A percentile compares a stretch with the other conserved stretches of the same genome.
Conservation (phyloP, 2,888 invertebrate genomes). For the Caenorhabditis panamensis region DNA sequence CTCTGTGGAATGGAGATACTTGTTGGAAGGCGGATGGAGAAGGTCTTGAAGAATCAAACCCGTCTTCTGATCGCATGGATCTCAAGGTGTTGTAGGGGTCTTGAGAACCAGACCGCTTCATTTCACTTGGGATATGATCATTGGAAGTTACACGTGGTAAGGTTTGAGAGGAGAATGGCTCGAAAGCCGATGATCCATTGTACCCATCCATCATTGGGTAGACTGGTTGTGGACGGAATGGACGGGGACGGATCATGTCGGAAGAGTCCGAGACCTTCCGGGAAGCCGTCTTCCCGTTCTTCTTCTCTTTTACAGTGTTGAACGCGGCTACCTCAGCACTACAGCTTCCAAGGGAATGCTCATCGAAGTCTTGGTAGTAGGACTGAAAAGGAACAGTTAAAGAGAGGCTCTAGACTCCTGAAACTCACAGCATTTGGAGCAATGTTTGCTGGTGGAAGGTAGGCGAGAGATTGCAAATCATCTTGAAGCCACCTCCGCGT, state of each 20-base stretch:
- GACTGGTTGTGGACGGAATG: slow-evolving; percentile 74
- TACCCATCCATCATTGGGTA: slow-evolving; percentile 64
- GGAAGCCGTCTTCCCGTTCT: slow-evolving; percentile 48
- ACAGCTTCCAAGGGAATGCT: slow-evolving; percentile 77
- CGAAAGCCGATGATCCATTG: slow-evolving; percentile 44
- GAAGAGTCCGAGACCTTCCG: slow-evolving; percentile 54
- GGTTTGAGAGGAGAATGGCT: slow-evolving; percentile 38
- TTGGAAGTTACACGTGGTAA: slow-evolving; percentile 55
- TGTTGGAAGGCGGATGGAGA: slow-evolving; percentile 73
- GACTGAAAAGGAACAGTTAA: slow-evolving; percentile 49
- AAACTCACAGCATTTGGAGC: slow-evolving; percentile 64
- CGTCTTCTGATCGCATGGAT: slow-evolving; percentile 67
- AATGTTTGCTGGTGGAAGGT: slow-evolving; percentile 65
- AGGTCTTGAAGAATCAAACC: slow-evolving; percentile 52
- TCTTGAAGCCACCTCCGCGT: slow-evolving; percentile 79
- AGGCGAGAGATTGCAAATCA: slow-evolving; percentile 71
- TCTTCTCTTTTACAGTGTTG: slow-evolving; percentile 67
- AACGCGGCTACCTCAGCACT: slow-evolving; percentile 81
- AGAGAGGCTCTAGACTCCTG: background rate
- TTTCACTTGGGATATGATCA: slow-evolving; percentile 53
- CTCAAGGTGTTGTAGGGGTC: slow-evolving; percentile 74
- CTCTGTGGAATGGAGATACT: slow-evolving; percentile 59
- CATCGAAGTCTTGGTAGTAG: slow-evolving; percentile 72
- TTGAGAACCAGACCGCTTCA: slow-evolving; percentile 63
- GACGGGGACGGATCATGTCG: slow-evolving; percentile 68